A percentile compares a stretch with the other conserved stretches of the same genome.
phyloP scores from a whole-genome alignment of 2,888 invertebrate genomes.

The Portevinia maculata region DNA sequence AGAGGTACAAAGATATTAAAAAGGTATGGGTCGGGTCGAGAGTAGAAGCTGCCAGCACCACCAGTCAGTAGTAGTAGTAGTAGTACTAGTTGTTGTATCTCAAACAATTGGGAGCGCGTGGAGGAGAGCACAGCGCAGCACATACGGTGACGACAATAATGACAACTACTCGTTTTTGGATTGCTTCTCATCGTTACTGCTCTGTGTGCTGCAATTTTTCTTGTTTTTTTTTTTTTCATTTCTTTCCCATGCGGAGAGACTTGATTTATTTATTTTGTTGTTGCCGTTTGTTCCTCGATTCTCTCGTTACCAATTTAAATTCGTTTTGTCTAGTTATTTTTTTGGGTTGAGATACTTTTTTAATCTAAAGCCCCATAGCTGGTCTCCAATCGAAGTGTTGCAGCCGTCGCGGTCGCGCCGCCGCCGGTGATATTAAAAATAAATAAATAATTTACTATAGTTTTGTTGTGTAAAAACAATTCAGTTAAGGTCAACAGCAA shows the following conservation, averaged over 20 bases:
- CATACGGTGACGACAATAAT: conserved; percentile 69
- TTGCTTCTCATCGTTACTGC: conserved; percentile 61
- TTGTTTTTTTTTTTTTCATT: conserved; percentile 32
- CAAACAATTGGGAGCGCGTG: conserved; percentile 65
- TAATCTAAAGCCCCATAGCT: conserved; percentile 50
- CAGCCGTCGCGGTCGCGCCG: conserved; percentile 61
- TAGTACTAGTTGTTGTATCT: conserved; percentile 45
- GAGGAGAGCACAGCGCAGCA: conserved; percentile 45
- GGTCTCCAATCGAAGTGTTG: conserved; percentile 48
- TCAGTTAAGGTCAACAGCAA: conserved; percentile 64
- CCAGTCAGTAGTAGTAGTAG: conserved; percentile 26
- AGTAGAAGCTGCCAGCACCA: conserved; percentile 51
- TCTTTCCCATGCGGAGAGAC: conserved; percentile 57
- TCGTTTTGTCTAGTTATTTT: conserved; percentile 49
- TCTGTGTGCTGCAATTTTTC: conserved; percentile 58
- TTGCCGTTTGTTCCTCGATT: conserved; percentile 19
- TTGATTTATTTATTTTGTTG: conserved; percentile 20
- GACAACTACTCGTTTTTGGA: conserved; percentile 61
- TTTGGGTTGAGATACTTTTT: conserved; percentile 56
- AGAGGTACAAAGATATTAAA: conserved; percentile 52
- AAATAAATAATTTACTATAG: not conserved
- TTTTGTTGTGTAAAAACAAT: conserved; percentile 43
- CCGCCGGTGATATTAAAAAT: conserved; percentile 33
- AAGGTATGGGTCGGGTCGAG: conserved; percentile 46
- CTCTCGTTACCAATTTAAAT: conserved; percentile 52